A percentile compares a stretch with the other conserved stretches of the same genome.
Evolutionary conservation across 2,797 vertebrate genomes (phyloP).

Genomic region (Oreochromis mossambicus): DNA sequence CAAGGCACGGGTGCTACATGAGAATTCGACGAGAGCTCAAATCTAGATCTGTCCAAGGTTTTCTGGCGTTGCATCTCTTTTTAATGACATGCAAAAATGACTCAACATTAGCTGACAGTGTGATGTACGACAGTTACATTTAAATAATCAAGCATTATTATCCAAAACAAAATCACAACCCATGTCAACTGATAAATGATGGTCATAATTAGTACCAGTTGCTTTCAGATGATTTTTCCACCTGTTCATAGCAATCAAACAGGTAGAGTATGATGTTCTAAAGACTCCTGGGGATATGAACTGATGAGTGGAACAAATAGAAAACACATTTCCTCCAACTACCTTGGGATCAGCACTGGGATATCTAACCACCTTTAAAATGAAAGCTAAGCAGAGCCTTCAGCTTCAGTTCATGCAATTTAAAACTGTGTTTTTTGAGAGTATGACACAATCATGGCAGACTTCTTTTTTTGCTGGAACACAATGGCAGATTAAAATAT

Average conservation of each 20-base stretch:
- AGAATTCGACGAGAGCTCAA: neutral
- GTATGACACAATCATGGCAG: constrained; percentile 45
- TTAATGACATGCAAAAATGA: neutral
- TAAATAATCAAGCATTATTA: neutral
- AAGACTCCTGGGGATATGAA: constrained; percentile 34
- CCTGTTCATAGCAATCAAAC: constrained; percentile 32
- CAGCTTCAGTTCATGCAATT: constrained; percentile 9
- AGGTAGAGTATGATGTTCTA: constrained; percentile 12
- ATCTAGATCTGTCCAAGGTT: neutral
- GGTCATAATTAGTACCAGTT: constrained; percentile 9
- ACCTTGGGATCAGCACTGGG: constrained; percentile 8
- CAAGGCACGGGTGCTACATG: neutral
- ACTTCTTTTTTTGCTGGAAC: neutral
- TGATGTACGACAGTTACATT: neutral
- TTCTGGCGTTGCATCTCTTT: neutral
- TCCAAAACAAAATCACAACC: constrained; percentile 10
- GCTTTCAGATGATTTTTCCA: constrained; percentile 7
- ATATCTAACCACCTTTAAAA: constrained; percentile 17
- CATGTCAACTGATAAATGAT: neutral
- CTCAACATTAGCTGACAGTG: neutral
- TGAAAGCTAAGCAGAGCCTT: constrained; percentile 1
- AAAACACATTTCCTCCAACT: constrained; percentile 1
- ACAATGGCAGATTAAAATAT: neutral
- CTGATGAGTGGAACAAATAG: constrained; percentile 39
- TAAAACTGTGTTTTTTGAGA: constrained; percentile 7